Evolutionary conservation across 2,888 invertebrate genomes (phyloP), one percentile per base, ranked within the genome.

Genomic region (Aplocera efformata): DNA sequence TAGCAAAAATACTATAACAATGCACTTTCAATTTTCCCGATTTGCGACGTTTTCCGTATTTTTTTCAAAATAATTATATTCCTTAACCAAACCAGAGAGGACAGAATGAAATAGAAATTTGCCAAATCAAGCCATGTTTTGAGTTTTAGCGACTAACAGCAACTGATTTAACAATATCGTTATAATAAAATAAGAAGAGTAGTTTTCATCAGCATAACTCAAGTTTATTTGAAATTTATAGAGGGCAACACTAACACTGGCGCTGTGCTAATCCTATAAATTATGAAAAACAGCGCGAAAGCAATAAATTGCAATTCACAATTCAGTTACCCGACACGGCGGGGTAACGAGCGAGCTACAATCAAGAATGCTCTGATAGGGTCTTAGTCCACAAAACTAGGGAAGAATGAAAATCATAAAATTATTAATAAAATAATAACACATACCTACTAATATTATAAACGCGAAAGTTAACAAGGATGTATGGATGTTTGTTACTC

Each of bases 221-320:
- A 43, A 41, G 42, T 36, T 46, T 41, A 49, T 49, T 42, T 46
- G 33, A 33, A 39, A 37, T 39, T 39, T 41, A 40, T 30, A 36
- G 32, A 37, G 37, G 33, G 36, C 25, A 27, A 20, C 32, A 30
- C 28, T 36, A 21, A 10, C 17, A n/a, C 57, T 42, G 58, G 54
- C 32, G 32, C 29, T 26, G 50, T 54, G 63, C 63, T 76, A 69
- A 75, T 75, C 71, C 74, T 74, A 74, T 75, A 79, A 79, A 76
- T 78, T 79, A 78, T 80, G 74, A 79, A 80, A 79, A 78, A 76
- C 72, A 76, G 73, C 64, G 69, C 67, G 66, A 67, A 70, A 72
- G 71, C 75, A 53, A 76, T 79, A 77, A 78, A 80, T 81, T 73
- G 69, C 67, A 69, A 67, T 76, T 68, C 71, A 50, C 65, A 69